Conservation (phyloP, 2,113 vertebrate genomes). For the Anas platyrhynchos region DNA sequence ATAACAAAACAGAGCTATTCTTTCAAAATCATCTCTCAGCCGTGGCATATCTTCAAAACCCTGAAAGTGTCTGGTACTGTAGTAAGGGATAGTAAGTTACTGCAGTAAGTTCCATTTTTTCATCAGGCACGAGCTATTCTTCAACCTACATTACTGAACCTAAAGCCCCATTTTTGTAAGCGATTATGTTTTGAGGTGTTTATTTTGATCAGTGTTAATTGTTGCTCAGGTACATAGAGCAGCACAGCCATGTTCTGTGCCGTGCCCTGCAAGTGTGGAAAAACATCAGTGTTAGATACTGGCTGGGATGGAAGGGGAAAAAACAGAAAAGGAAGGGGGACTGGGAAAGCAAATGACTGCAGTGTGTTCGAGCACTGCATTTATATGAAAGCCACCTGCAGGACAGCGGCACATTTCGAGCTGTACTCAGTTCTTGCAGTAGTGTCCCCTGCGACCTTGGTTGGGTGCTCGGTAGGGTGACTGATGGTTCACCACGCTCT, state of each 20-base stretch:
- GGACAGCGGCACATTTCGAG: not conserved
- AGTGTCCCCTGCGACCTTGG: constrained; percentile 76
- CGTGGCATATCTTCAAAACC: not conserved
- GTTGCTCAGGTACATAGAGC: not conserved
- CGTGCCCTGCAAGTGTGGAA: not conserved
- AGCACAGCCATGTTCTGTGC: not conserved
- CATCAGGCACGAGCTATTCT: not conserved
- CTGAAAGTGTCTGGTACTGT: not conserved
- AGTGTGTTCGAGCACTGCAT: not conserved
- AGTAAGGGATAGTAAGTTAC: not conserved
- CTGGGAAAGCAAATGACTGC: not conserved
- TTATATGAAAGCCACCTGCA: not conserved
- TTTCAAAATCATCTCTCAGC: not conserved
- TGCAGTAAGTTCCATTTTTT: not conserved
- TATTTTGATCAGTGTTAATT: constrained; percentile 13
- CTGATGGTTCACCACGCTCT: constrained; percentile 40
- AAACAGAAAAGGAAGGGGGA: not conserved
- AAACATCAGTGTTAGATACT: not conserved
- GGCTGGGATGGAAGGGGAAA: rapidly evolving
- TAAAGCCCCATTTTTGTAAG: not conserved
- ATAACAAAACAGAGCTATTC: not conserved
- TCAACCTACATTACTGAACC: not conserved
- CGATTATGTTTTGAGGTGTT: not conserved
- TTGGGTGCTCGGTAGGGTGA: constrained; percentile 39
- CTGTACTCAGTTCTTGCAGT: constrained; percentile 4